Evolutionary conservation across 2,113 vertebrate species (phyloP).

Genomic region (Ptyas mucosa): DNA sequence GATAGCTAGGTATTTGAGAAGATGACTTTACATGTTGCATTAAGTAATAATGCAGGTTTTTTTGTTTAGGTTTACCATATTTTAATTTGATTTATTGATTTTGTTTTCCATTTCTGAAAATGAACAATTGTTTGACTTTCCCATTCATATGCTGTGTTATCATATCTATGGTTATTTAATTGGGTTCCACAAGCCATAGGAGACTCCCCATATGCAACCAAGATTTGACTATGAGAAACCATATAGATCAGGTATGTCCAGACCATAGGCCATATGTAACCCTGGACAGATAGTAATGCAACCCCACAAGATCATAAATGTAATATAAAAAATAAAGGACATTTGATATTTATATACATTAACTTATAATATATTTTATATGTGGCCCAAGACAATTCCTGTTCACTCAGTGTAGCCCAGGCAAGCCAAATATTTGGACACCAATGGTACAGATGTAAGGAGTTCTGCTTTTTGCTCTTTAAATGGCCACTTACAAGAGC

Average conservation of each 20-base stretch:
- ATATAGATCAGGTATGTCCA: not conserved
- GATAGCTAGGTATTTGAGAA: not conserved
- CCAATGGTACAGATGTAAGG: not conserved
- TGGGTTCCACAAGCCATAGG: not conserved
- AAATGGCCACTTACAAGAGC: not conserved
- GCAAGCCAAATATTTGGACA: no score
- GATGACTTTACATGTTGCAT: not conserved
- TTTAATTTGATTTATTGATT: not conserved
- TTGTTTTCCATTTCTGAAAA: constrained; percentile 34
- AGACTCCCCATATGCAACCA: not conserved
- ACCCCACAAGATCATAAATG: no score
- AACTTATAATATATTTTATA: no score
- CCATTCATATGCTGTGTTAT: not conserved
- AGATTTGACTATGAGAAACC: not conserved
- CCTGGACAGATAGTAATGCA: not conserved
- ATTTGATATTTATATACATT: no score
- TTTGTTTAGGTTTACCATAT: not conserved
- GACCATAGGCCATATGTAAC: not conserved
- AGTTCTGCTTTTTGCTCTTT: not conserved
- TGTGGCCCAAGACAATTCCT: no score
- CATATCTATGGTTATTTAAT: not conserved
- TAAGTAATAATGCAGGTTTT: not conserved
- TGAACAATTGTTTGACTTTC: constrained; percentile 1
- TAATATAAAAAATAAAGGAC: no score
- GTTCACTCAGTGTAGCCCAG: no score